Percentiles rank a stretch among this genome's conserved stretches.
Conservation (phyloP, 1,140 invertebrate species). For the Tetramorium alpestre region DNA sequence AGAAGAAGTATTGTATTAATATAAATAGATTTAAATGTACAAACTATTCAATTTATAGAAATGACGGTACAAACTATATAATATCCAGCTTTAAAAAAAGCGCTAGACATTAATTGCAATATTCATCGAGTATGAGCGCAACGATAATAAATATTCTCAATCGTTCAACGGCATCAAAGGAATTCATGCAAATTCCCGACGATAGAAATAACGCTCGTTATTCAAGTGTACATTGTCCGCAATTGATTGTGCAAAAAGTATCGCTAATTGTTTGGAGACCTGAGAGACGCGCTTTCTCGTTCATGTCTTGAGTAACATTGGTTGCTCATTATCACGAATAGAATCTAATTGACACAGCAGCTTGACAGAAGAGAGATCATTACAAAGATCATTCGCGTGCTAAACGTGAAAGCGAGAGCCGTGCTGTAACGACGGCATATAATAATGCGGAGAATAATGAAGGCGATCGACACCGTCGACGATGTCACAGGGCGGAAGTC, state of each 20-base stretch:
- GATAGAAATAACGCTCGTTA: neutral
- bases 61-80: neutral
- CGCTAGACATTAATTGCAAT: neutral
- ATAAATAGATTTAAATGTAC: neutral
- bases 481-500: neutral
- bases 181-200: constrained; percentile 26
- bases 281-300: neutral
- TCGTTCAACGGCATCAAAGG: neutral
- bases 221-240: neutral
- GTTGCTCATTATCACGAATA: constrained; percentile 47
- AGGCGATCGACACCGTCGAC: constrained; percentile 20
- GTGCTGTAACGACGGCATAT: constrained; percentile 1
- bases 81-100: neutral
- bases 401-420: constrained; percentile 41
- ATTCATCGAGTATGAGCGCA: constrained; percentile 2
- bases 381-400: constrained; percentile 18
- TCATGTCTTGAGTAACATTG: constrained; percentile 3
- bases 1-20: neutral
- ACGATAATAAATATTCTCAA: constrained; percentile 25
- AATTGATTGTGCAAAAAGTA: constrained; percentile 30
- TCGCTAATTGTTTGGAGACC: constrained; percentile 33
- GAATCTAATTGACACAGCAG: constrained; percentile 44
- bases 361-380: constrained; percentile 40
- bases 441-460: constrained; percentile 46
- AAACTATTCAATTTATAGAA: neutral